Conservation (phyloP, 2,113 vertebrate species). For the Bujurquina vittata region DNA sequence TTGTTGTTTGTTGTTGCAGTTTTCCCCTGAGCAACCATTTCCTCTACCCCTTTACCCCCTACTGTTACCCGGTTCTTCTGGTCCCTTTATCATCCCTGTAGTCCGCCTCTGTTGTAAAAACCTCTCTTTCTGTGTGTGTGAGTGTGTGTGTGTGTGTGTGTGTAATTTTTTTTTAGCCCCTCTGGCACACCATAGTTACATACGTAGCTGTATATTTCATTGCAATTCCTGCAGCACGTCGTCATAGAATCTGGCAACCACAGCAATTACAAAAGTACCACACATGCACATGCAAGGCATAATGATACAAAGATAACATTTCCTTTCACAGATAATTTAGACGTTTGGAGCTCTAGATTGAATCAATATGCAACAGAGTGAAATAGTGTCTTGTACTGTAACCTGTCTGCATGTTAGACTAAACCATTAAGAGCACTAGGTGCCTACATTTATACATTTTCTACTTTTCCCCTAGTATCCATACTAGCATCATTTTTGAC, state of each 20-base stretch:
- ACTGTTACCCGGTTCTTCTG: conserved; percentile 42
- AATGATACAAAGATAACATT: conserved; percentile 59
- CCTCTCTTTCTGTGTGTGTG: conserved; percentile 39
- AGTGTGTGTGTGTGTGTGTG: conserved; percentile 25
- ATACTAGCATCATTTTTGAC: neutral
- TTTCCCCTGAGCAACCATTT: conserved; percentile 72
- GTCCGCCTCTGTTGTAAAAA: conserved; percentile 40
- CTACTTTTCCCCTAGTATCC: neutral
- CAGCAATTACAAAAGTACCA: conserved; percentile 51
- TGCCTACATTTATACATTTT: neutral
- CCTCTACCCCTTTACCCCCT: conserved; percentile 64
- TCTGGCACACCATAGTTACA: conserved; percentile 52
- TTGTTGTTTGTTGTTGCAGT: conserved; percentile 75
- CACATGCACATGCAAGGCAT: conserved; percentile 53
- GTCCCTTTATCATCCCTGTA: conserved; percentile 38
- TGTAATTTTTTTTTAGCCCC: conserved; percentile 38
- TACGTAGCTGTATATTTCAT: conserved; percentile 57
- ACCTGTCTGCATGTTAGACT: conserved; percentile 5
- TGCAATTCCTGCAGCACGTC: conserved; percentile 62
- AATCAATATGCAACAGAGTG: conserved; percentile 29
- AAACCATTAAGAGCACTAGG: conserved; percentile 2
- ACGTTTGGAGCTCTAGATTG: conserved; percentile 33
- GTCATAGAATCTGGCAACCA: conserved; percentile 65
- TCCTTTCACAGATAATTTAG: conserved; percentile 53
- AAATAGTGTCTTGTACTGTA: neutral